phyloP scores from a whole-genome alignment of 2,113 vertebrate genomes.

The Scytalopus superciliaris region DNA sequence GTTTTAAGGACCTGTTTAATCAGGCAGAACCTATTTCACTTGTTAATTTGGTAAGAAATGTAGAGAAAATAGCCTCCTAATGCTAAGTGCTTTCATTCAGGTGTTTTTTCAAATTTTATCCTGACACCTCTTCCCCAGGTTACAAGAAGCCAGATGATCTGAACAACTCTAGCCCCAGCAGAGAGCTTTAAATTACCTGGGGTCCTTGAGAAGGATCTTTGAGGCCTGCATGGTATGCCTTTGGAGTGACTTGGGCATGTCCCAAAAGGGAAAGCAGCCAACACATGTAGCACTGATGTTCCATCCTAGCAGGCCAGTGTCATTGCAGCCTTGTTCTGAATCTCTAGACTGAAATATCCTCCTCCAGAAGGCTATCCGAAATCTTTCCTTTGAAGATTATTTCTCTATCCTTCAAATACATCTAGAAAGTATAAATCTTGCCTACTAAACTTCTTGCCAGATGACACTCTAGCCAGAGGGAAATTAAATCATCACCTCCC shows the following conservation, averaged over 20 bases:
- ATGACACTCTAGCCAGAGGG: neutral
- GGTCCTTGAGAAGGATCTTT: neutral
- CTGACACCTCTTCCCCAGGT: rapidly evolving
- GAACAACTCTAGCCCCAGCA: neutral
- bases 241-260: neutral
- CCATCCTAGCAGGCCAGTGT: neutral
- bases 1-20: neutral
- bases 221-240: neutral
- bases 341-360: neutral
- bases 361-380: neutral
- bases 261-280: neutral
- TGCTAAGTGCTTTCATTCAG: neutral
- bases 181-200: neutral
- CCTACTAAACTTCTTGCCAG: neutral
- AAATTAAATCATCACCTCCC: neutral
- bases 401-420: neutral
- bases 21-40: neutral
- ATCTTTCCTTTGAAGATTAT: neutral
- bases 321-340: neutral
- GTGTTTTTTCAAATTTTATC: neutral
- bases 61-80: neutral
- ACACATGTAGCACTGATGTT: neutral
- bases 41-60: neutral
- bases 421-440: neutral
- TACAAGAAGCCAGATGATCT: neutral